Conservation (phyloP, 2,797 vertebrate species). For the Lagorchestes hirsutus region DNA sequence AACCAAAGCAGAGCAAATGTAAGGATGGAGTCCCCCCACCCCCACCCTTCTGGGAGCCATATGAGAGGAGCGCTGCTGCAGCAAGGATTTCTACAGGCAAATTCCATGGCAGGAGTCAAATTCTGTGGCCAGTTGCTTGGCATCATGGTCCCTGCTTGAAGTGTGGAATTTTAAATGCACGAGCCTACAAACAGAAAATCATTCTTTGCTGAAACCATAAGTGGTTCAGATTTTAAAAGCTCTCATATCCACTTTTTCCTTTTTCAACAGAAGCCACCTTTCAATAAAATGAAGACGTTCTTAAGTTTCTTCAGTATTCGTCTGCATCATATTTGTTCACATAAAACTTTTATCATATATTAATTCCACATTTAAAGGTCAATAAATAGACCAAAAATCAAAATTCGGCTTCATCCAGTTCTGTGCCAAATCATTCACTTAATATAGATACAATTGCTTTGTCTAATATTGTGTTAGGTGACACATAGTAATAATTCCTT, state of each 20-base stretch:
- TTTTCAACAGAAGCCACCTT: slow-evolving; percentile 34
- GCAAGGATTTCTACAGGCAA: slow-evolving; percentile 62
- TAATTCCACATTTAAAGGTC: slow-evolving; percentile 34
- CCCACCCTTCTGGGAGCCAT: slow-evolving; percentile 18
- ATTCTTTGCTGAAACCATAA: slow-evolving; percentile 44
- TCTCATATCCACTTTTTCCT: slow-evolving; percentile 28
- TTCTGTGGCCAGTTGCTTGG: slow-evolving; percentile 64
- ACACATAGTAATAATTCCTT: neutral
- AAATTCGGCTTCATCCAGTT: slow-evolving; percentile 29
- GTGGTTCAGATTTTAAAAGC: slow-evolving; percentile 48
- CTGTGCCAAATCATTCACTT: neutral
- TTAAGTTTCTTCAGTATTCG: neutral
- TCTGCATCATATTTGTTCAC: neutral
- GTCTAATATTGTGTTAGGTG: slow-evolving; percentile 4
- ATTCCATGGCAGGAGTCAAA: slow-evolving; percentile 65
- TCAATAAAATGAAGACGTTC: slow-evolving; percentile 5
- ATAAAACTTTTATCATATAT: neutral
- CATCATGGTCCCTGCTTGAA: slow-evolving; percentile 55
- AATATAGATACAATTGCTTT: slow-evolving; percentile 32
- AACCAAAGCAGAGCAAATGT: slow-evolving; percentile 71
- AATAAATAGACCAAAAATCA: slow-evolving; percentile 12
- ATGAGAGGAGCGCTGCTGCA: slow-evolving; percentile 30
- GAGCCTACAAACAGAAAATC: neutral
- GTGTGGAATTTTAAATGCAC: slow-evolving; percentile 57
- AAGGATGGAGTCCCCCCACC: neutral